Evolutionary conservation across 1,140 invertebrate genomes (phyloP).

Genomic region (Agrypnia vestita): DNA sequence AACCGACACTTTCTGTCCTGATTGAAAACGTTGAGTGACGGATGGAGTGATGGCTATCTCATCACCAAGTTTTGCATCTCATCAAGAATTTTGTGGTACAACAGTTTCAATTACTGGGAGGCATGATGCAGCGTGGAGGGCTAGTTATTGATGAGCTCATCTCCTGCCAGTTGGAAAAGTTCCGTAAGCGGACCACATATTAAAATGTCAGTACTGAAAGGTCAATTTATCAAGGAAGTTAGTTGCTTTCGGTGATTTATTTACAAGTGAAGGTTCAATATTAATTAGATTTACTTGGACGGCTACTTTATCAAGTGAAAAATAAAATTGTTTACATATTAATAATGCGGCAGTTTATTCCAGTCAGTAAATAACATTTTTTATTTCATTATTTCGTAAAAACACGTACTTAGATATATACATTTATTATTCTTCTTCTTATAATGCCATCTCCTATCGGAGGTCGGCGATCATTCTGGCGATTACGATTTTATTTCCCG

Average conservation of each 20-base stretch:
- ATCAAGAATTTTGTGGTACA: not conserved
- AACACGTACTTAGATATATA: no score
- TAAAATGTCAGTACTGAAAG: conserved; percentile 15
- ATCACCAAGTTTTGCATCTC: no score
- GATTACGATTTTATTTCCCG: no score
- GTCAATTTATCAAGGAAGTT: conserved; percentile 19
- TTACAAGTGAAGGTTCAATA: not conserved
- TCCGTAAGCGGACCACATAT: conserved; percentile 20
- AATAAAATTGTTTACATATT: conserved; percentile 6
- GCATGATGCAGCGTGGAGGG: not conserved
- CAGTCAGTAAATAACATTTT: no score
- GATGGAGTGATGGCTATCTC: no score
- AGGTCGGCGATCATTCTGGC: no score
- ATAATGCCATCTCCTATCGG: no score
- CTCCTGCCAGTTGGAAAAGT: not conserved
- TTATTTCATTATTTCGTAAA: no score
- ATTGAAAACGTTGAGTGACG: not conserved
- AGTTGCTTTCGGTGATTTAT: conserved; percentile 19
- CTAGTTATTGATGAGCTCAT: conserved; percentile 8
- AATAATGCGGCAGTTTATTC: no score
- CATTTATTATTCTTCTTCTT: no score
- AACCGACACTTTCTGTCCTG: not conserved
- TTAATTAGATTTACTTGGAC: not conserved
- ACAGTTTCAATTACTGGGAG: not conserved
- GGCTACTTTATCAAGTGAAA: not conserved